Base-by-base conservation (phyloP, 2,888 invertebrate species). In the Timema cristinae region DNA sequence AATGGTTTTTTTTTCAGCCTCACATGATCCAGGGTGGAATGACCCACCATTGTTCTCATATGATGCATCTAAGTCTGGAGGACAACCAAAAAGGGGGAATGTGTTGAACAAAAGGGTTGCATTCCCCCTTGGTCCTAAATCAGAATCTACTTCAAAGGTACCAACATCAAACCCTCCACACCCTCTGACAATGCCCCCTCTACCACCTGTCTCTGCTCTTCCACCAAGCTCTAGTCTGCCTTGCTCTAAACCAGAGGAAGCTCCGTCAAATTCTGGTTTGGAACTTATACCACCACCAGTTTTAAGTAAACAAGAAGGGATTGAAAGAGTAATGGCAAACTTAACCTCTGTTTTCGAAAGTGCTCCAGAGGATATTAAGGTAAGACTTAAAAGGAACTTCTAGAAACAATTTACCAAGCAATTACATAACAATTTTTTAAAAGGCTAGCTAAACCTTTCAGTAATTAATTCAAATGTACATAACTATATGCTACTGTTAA, bases 81-180 rank as follows among this genome's bases (percentile, higher is more conserved):
- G 82, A 71, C 81, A 83, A 47, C 70, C 76, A 50, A 82, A 82
- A 73, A 85, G 85, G 50, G 81, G 84, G 67, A 83, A 83, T 74
- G 81, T 84, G 75, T 79, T 87, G 50, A 87, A 86, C 74, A 87
- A 86, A 80, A 79, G 87, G 75, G 85, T 87, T 4, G 85, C 86
- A 10, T 86, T 76, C 81, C 85, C 71, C 80, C 80, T 72, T 73
- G 78, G 69, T 75, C 77, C 70, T 69, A 32, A 32, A 32, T 32
- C 32, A 32, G 32, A 32, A 32, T 32, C 32, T 32, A 32, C 32
- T 32, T 32, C 32, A 4, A n/a, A 61, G 49, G 78, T 10, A 78
- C 75, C 73, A 77, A 80, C 51, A 76, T 59, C 10, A 47, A 59
- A 16, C 52, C 16, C 72, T 15, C 10, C 72, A 32, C 32, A 50